Base-by-base conservation (phyloP, 2,113 vertebrate genomes). In the Oceanites oceanicus region DNA sequence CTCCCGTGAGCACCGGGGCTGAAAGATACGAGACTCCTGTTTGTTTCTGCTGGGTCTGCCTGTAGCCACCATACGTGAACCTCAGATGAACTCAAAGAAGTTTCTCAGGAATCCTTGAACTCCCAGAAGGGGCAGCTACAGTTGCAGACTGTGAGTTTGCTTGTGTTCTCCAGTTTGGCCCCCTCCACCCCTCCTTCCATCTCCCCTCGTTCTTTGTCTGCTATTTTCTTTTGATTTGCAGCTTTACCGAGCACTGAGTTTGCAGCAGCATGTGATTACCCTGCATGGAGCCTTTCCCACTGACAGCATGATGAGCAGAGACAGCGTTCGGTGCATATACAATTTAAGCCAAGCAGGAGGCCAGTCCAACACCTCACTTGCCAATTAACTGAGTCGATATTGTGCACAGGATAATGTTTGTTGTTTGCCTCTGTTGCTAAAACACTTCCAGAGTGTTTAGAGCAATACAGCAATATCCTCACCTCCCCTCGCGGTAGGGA, bases 261-360 rank as follows among this genome's bases (percentile, higher is more conserved):
- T 91, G 83, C 85, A 74, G 88, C 96, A 94, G 96, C 56, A 20
- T 94, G 93, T 86, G 94, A 95, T 93, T 92, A 89, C 96, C 52
- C 91, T 71, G 92, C 79, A 42, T 91, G 94, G 84, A 95, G 94
- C 88, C 92, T 88, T 88, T 89, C 96, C 96, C 92, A 93, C 96
- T 86, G 96, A 88, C 91, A 95, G 94, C 75, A 13, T 93, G 96
- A 97, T 95, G 91, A 97, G 92, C 40, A 5, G 82, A 95, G 91
- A 15, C 77, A 20, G 76, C 58, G 77, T 49, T 94, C 15, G 2
- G 88, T 50, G 88, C 92, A 73, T 80, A 76, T 83, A 72, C 92
- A 90, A 96, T 96, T 95, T 95, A 86, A 95, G 72, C 96, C 81
- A 88, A 92, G 95, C 96, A 82, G 93, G 96, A 96, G 92, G 90